These are phyloP conservation scores for Symphodus melops DNA, from an alignment of 2,113 vertebrate genomes.

Conservation along the genomic window DNA sequence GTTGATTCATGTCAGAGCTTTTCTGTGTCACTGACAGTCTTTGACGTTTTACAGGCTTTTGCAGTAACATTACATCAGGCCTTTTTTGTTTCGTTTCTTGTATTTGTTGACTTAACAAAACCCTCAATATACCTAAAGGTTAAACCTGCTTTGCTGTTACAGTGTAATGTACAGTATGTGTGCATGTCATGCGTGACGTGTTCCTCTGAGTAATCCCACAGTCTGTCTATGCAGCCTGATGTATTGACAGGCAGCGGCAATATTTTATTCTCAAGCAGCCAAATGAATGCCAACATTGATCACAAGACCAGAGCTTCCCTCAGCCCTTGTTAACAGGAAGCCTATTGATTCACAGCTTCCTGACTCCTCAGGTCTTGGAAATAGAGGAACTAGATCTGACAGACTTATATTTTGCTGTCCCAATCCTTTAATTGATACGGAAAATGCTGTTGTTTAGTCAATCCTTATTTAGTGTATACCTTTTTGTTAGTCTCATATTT, in stretches of 20 bases:
- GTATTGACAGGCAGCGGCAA: conserved; percentile 39
- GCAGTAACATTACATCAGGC: background rate
- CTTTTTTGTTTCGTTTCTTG: too few relatives aligned
- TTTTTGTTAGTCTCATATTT: background rate
- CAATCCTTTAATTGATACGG: background rate
- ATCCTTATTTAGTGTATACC: too few relatives aligned
- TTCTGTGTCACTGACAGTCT: conserved; percentile 42
- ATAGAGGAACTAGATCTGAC: conserved; percentile 6
- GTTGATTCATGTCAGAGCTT: conserved; percentile 45
- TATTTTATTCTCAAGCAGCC: conserved; percentile 41
- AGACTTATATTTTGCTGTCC: background rate
- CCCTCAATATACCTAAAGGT: background rate
- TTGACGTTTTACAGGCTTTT: conserved; percentile 17
- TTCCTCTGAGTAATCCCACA: conserved; percentile 31
- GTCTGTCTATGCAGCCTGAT: conserved; percentile 27
- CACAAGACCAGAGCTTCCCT: conserved; percentile 51
- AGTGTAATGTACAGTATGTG: conserved; percentile 6
- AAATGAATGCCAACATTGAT: conserved; percentile 53
- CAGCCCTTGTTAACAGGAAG: conserved; percentile 46
- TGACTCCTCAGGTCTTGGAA: conserved; percentile 21
- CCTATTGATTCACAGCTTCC: conserved; percentile 30
- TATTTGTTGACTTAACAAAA: background rate
- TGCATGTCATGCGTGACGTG: conserved; percentile 16
- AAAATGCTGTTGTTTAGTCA: too few relatives aligned
- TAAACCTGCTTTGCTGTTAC: background rate